Evolutionary conservation across 2,113 vertebrate genomes (phyloP), one percentile per base, ranked within the genome.

Genomic region (Meriones unguiculatus): DNA sequence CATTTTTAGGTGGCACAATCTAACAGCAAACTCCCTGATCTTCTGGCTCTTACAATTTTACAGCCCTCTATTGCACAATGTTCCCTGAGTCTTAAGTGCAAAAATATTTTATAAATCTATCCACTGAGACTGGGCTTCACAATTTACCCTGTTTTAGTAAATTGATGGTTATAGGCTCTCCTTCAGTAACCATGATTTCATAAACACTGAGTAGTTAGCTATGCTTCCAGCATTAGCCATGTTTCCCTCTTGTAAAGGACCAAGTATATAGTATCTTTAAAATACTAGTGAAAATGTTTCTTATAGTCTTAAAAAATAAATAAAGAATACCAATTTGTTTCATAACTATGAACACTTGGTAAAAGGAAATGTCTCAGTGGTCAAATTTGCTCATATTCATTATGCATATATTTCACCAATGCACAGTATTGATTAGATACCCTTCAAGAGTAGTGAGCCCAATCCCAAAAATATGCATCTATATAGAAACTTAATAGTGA

Each of bases 331-430:
- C 76, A n/a, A 78, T 5, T 57, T 91, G 28, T 28, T 73, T 69
- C 82, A 87, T 87, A 90, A 89, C 67, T 91, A 82, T 28, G 87
- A 95, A 89, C 52, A 78, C 30, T 46, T 86, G 38, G 41, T 52
- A 9, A 15, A 85, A n/a, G 28, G 32, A 90, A 95, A 96, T 85
- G 30, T 46, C 24, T 25, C 18, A 38, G 6, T 85, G 17, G 54
- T 76, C 28, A 70, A 82, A 12, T 5, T 94, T 85, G 17, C 46
- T 76, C 28, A 70, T 87, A 12, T 5, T 94, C 75, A 52, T 93
- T 95, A 89, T 86, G 52, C 70, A 95, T 95, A 89, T 70, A 62
- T 82, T 76, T 73, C 94, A 32, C 38, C 87, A 94, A 75, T 72
- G 28, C 84, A 70, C 14, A 93, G 50, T 24, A 90, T 76, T 52